Conservation (phyloP, 2,113 vertebrate species). For the Irena cyanogastra region DNA sequence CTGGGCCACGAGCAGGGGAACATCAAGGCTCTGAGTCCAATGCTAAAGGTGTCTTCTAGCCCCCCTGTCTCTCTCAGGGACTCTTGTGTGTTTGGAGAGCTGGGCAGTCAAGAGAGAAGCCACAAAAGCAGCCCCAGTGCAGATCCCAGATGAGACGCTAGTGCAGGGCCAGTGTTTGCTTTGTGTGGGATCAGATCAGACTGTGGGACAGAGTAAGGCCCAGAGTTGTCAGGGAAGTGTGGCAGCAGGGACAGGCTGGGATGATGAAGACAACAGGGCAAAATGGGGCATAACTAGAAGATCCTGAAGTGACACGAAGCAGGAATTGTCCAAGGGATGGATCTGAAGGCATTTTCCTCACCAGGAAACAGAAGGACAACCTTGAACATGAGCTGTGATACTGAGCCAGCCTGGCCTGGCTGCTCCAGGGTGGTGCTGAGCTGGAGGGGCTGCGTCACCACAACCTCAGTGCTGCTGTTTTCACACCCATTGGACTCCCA, state of each 20-base stretch:
- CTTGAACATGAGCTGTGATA: not conserved
- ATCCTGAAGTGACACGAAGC: not conserved
- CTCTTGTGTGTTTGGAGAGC: not conserved
- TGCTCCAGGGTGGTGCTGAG: not conserved
- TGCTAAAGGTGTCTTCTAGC: not conserved
- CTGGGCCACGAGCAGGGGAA: not conserved
- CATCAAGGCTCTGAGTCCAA: accelerated
- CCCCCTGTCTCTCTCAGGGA: accelerated
- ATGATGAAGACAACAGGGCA: not conserved
- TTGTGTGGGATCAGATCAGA: not conserved
- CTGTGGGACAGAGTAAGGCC: accelerated
- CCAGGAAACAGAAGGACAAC: not conserved
- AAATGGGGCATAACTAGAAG: not conserved
- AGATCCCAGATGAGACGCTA: not conserved
- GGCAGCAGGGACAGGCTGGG: not conserved
- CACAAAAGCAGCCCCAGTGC: not conserved
- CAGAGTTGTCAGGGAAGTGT: not conserved
- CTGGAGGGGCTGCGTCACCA: not conserved
- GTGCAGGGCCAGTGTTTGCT: not conserved
- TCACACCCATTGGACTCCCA: not conserved
- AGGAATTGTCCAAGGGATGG: not conserved
- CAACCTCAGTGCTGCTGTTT: not conserved
- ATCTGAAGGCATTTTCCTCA: not conserved
- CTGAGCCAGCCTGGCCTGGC: not conserved
- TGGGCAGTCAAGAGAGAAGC: not conserved